Evolutionary conservation across 2,888 invertebrate species (phyloP), one percentile per base, ranked within the genome.

Genomic region (Pristionchus arcanus): DNA sequence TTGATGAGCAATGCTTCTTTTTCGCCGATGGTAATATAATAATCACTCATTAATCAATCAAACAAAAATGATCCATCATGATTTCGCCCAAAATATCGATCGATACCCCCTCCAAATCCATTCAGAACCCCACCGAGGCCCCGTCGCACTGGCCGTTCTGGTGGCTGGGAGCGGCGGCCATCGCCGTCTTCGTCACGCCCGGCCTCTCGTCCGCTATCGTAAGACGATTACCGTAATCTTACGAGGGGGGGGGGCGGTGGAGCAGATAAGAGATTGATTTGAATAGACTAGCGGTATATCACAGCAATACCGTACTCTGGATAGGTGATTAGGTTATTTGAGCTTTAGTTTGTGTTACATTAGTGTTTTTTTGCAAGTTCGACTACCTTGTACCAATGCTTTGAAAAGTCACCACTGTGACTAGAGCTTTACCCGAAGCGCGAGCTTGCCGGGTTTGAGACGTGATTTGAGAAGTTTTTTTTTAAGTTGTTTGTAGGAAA

Each of bases 171-270:
- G 87, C 87, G 0, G 71, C 87, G 0, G 71, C 74, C n/a, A 74
- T 88, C 71, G 87, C 74, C 15, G 74, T 88, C 28, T 88, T 88
- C 74, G 87, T 88, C 31, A 31, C 87, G 49, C 68, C 87, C 28
- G 42, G 49, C n/a, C 42, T 68, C 68, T 66, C 87, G 1, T 25
- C 63, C 0, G 31, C 59, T 37, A 28, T 66, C 37, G 49, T 86
- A 19, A 59, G 34, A n/a, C 25, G 34, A 42, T 0, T 63, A 59
- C 86, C 15, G 34, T 86, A 49, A 19, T 42, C 31, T 28, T 31
- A 2, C 0, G 63, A 13, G 59, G 34, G 34, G 63, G n/a, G 3
- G 28, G 34, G 59, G 42, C 49, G 84, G 16, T 84, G 28, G 19
- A 28, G 28, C 59, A 85, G 37, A 59, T 34, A 21, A 1, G 16